phyloP scores from a whole-genome alignment of 2,888 invertebrate species.

The Cenopis cana region DNA sequence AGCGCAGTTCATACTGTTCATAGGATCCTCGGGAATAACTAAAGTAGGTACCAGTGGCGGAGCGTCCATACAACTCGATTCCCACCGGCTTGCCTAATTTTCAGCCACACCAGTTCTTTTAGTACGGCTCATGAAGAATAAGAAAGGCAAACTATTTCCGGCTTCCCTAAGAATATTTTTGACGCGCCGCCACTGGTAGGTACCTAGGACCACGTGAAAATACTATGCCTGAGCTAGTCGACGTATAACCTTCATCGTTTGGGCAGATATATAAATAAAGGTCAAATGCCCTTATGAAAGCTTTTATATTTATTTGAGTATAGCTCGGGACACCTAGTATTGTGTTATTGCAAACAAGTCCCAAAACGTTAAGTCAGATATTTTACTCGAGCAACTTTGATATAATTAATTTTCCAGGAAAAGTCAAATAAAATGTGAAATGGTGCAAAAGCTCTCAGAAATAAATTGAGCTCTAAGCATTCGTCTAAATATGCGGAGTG shows the following conservation, averaged over 20 bases:
- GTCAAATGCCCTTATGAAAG: conserved; percentile 19
- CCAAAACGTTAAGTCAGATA: conserved; percentile 34
- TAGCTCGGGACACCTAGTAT: conserved; percentile 27
- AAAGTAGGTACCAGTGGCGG: too few relatives aligned
- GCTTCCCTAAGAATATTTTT: too few relatives aligned
- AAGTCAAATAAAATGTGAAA: conserved; percentile 22
- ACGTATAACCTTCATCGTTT: background rate
- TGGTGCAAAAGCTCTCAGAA: conserved; percentile 26
- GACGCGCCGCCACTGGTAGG: too few relatives aligned
- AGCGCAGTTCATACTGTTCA: background rate
- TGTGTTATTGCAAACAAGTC: conserved; percentile 28
- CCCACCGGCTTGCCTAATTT: too few relatives aligned
- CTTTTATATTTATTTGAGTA: conserved; percentile 23
- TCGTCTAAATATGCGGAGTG: background rate
- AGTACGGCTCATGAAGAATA: too few relatives aligned
- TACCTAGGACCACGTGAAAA: too few relatives aligned
- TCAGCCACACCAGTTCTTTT: too few relatives aligned
- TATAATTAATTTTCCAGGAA: conserved; percentile 26
- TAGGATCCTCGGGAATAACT: background rate
- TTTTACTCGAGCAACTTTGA: conserved; percentile 22
- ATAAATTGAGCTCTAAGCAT: conserved; percentile 1
- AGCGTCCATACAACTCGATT: too few relatives aligned
- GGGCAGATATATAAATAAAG: background rate
- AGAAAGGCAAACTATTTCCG: too few relatives aligned
- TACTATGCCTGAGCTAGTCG: background rate